Conservation (phyloP, 1,140 invertebrate genomes). For the Myzus persicae region DNA sequence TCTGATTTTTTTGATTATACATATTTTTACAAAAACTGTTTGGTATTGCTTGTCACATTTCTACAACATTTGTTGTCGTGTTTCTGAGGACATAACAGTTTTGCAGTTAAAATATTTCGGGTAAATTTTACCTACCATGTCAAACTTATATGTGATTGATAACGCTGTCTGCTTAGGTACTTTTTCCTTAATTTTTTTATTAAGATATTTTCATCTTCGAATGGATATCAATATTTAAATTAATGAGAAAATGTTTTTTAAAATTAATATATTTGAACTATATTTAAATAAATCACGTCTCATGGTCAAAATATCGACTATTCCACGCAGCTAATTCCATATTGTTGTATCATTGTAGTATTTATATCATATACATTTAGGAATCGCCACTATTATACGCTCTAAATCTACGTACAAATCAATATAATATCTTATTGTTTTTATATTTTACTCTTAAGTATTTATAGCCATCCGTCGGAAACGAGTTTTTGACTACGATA, state of each 20-base stretch:
- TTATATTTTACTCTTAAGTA: neutral
- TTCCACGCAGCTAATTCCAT: too few species aligned
- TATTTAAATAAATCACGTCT: too few species aligned
- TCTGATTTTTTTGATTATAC: too few species aligned
- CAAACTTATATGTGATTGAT: neutral
- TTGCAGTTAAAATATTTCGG: neutral
- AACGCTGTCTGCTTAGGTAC: neutral
- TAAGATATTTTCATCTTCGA: neutral
- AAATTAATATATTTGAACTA: neutral
- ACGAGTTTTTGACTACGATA: conserved; percentile 7
- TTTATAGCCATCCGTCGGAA: neutral
- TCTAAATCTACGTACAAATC: neutral
- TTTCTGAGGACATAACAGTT: neutral
- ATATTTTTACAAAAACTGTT: too few species aligned
- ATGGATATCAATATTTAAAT: neutral
- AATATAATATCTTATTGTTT: neutral
- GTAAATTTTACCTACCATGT: neutral
- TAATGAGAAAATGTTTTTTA: neutral
- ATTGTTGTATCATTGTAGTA: too few species aligned
- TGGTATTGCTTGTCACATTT: too few species aligned
- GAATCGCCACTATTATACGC: too few species aligned
- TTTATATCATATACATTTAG: too few species aligned
- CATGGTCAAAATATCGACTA: too few species aligned
- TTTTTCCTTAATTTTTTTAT: neutral
- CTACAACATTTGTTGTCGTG: neutral